phyloP scores from a whole-genome alignment of 1,140 invertebrate genomes.

The Archivesica marissinica region DNA sequence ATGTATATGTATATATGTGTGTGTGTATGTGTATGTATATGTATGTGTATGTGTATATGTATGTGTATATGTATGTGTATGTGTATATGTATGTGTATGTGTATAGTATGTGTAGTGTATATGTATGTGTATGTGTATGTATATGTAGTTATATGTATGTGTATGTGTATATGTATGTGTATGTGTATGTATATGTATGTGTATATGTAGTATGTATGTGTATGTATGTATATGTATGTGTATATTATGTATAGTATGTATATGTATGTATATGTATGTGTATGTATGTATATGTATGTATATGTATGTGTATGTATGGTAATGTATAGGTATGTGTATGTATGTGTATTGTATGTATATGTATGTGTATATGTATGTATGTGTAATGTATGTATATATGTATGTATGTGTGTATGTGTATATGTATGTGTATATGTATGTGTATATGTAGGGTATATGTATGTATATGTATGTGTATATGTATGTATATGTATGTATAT shows the following conservation, averaged over 20 bases:
- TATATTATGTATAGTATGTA: too few relatives aligned
- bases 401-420: slow-evolving; percentile 28
- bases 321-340: not conserved
- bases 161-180: not conserved
- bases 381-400: slow-evolving; percentile 43
- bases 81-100: not conserved
- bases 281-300: too few relatives aligned
- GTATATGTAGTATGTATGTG: not conserved
- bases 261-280: too few relatives aligned
- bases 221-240: slow-evolving; percentile 27
- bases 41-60: not conserved
- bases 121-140: not conserved
- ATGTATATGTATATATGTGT: not conserved
- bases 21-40: not conserved
- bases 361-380: slow-evolving; percentile 15
- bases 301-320: slow-evolving; percentile 10
- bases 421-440: slow-evolving; percentile 34
- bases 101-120: too few relatives aligned
- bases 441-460: slow-evolving; percentile 16
- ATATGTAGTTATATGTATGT: not conserved
- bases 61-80: not conserved
- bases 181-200: not conserved
- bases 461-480: slow-evolving; percentile 20
- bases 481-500: slow-evolving; percentile 12
- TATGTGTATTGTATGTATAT: slow-evolving; percentile 1